phyloP scores from a whole-genome alignment of 2,113 vertebrate genomes.

The Zosterops pallidus region DNA sequence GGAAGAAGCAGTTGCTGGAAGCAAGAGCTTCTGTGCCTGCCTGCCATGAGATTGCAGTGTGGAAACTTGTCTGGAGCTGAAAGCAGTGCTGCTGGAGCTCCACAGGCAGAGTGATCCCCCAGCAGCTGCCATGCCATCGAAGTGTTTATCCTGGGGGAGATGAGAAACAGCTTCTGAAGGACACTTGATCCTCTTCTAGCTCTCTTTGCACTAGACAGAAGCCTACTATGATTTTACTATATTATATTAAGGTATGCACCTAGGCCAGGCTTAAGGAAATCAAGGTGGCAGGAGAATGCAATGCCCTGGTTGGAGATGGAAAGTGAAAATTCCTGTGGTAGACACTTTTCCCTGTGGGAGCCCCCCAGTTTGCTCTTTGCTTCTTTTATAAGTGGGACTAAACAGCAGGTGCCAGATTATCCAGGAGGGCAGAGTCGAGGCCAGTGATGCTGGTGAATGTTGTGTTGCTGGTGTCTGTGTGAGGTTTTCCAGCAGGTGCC shows the following conservation, averaged over 20 bases:
- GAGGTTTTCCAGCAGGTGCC: slow-evolving; percentile 27
- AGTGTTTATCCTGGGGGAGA: slow-evolving; percentile 54
- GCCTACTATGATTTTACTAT: neutral
- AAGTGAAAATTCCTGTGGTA: neutral
- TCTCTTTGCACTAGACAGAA: neutral
- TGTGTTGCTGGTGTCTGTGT: accelerated
- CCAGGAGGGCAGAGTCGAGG: neutral
- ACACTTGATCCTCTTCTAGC: neutral
- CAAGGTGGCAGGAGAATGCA: neutral
- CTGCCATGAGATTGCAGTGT: neutral
- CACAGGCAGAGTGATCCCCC: neutral
- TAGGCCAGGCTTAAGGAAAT: neutral
- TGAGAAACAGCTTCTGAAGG: slow-evolving; percentile 25
- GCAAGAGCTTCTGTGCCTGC: neutral
- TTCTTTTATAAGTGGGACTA: neutral
- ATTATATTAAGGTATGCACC: neutral
- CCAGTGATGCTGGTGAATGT: neutral
- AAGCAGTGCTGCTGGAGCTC: neutral
- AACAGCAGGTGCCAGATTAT: neutral
- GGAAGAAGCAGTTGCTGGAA: neutral
- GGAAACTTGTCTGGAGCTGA: neutral
- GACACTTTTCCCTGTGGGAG: neutral
- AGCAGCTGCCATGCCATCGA: neutral
- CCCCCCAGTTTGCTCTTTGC: neutral
- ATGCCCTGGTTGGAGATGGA: neutral